Conservation (phyloP, 1,140 invertebrate genomes). For the Drosophila ananassae region DNA sequence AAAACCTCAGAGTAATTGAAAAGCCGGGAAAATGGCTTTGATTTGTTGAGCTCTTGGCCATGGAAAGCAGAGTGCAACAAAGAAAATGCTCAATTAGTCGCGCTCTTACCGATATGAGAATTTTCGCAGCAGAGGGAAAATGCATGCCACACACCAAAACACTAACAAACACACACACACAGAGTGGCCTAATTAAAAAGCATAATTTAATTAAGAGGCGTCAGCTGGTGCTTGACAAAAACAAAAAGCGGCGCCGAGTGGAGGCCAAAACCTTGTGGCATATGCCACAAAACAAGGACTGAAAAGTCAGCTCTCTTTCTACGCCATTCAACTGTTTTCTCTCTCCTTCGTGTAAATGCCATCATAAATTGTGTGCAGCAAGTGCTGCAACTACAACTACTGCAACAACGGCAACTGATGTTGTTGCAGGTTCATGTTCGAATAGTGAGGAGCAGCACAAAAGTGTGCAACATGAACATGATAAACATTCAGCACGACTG, state of each 20-base stretch:
- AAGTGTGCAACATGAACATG: conserved; percentile 61
- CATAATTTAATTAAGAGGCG: conserved; percentile 76
- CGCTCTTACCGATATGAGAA: conserved; percentile 19
- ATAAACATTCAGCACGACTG: conserved; percentile 46
- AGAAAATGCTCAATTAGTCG: conserved; percentile 56
- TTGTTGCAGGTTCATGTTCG: conserved; percentile 52
- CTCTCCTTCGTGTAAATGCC: conserved; percentile 12
- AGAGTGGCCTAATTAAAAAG: conserved; percentile 74
- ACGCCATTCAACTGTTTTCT: neutral
- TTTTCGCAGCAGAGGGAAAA: conserved; percentile 28
- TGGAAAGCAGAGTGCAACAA: conserved; percentile 32
- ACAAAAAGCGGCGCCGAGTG: conserved; percentile 28
- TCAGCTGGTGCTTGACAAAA: conserved; percentile 54
- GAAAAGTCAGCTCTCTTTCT: conserved; percentile 22
- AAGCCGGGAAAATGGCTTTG: conserved; percentile 7
- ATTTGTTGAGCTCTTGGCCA: conserved; percentile 20
- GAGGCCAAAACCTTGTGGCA: conserved; percentile 55
- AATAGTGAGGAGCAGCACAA: conserved; percentile 52
- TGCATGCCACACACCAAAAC: conserved; percentile 12
- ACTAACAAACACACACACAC: conserved; percentile 21
- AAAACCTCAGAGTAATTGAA: conserved; percentile 7
- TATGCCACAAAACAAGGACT: conserved; percentile 67
- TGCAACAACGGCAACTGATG: conserved; percentile 52
- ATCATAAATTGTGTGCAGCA: conserved; percentile 12
- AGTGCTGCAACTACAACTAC: conserved; percentile 56